phyloP scores from a whole-genome alignment of 2,797 vertebrate species.

The Botia almorhae region DNA sequence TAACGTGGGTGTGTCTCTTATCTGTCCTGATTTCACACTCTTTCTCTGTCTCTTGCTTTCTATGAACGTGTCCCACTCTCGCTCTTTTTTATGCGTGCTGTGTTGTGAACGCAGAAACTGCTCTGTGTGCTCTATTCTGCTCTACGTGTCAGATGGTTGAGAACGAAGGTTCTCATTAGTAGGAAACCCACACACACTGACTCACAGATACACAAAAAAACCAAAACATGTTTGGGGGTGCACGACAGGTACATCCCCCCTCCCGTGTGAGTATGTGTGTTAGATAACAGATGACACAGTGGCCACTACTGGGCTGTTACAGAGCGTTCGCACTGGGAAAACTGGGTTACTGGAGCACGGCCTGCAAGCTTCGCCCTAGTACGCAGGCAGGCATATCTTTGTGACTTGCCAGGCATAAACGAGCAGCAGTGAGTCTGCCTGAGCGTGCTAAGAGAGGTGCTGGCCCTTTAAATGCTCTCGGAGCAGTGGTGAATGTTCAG shows the following conservation, averaged over 20 bases:
- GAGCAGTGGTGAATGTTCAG: slow-evolving; percentile 15
- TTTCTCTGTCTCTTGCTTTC: slow-evolving; percentile 1
- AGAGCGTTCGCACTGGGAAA: slow-evolving; percentile 75
- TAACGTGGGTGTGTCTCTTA: background rate
- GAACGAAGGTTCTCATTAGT: slow-evolving; percentile 11
- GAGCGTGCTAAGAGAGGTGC: slow-evolving; percentile 42
- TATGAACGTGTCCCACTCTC: background rate
- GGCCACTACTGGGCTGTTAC: slow-evolving; percentile 76
- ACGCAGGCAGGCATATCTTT: slow-evolving; percentile 77
- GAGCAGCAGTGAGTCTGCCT: slow-evolving; percentile 57
- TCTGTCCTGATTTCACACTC: slow-evolving; percentile 11
- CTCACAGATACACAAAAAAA: slow-evolving; percentile 1
- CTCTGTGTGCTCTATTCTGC: slow-evolving; percentile 28
- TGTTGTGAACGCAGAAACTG: background rate
- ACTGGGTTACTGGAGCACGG: slow-evolving; percentile 86
- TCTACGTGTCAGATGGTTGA: slow-evolving; percentile 11
- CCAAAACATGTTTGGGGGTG: slow-evolving; percentile 5
- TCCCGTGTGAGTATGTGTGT: slow-evolving; percentile 59
- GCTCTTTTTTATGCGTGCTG: background rate
- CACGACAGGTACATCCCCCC: slow-evolving; percentile 30
- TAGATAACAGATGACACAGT: slow-evolving; percentile 79
- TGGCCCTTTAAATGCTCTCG: slow-evolving; percentile 74
- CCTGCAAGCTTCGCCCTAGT: slow-evolving; percentile 81
- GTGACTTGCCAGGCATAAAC: slow-evolving; percentile 84
- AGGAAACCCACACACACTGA: background rate